These are phyloP conservation scores for Thereva unica DNA, from an alignment of 2,888 invertebrate species.

Conservation along the genomic window DNA sequence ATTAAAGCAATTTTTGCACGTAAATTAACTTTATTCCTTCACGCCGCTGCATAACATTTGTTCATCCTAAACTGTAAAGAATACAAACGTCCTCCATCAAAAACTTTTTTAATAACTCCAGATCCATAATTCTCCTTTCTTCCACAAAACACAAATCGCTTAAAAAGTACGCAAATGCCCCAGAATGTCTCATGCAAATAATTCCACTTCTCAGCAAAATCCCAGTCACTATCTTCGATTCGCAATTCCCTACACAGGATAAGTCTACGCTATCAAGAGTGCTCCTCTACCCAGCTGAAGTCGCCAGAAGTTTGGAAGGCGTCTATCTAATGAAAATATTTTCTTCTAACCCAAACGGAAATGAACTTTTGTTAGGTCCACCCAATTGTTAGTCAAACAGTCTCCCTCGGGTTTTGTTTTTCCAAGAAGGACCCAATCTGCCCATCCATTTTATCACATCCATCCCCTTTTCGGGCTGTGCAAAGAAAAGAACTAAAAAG, in stretches of 20 bases:
- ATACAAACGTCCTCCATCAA: no score
- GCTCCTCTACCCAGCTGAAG: neutral
- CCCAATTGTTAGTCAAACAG: conserved; percentile 29
- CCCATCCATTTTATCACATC: conserved; percentile 7
- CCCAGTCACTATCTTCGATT: neutral
- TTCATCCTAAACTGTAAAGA: no score
- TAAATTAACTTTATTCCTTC: no score
- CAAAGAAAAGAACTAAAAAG: conserved; percentile 4
- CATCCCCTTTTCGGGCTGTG: neutral
- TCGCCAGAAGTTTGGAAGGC: conserved; percentile 24
- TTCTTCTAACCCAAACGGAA: conserved; percentile 34
- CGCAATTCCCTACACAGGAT: neutral
- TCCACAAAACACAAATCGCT: no score
- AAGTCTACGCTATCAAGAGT: neutral
- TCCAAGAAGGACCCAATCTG: conserved; percentile 1
- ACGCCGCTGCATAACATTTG: no score
- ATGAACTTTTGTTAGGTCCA: conserved; percentile 33
- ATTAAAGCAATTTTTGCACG: no score
- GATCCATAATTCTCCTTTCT: no score
- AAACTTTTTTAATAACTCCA: no score
- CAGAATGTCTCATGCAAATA: no score
- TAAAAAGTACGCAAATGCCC: no score
- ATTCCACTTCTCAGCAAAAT: no score
- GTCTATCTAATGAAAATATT: conserved; percentile 36
- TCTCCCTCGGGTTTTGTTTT: conserved; percentile 19